phyloP scores from a whole-genome alignment of 2,888 invertebrate species.

The Polydesmus complanatus region DNA sequence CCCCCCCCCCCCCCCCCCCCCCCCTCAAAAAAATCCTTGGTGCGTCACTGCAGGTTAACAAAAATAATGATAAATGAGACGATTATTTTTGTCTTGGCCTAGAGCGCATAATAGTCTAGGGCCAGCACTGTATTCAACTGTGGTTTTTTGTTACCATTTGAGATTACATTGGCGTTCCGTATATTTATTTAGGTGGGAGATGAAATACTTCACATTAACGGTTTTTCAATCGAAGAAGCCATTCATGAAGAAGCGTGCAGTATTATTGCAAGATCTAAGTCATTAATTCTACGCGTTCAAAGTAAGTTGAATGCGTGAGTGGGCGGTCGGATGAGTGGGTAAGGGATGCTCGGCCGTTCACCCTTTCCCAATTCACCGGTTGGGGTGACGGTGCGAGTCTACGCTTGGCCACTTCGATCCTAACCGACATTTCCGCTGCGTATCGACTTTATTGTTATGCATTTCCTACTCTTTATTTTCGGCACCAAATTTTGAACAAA shows the following conservation, averaged over 20 bases:
- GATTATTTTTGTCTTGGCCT: too few relatives aligned
- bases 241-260: conserved; percentile 81
- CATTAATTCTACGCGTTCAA: conserved; percentile 75
- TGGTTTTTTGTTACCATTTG: too few relatives aligned
- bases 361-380: conserved; percentile 3
- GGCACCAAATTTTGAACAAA: neutral
- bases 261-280: conserved; percentile 59
- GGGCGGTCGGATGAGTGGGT: neutral
- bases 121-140: too few relatives aligned
- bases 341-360: neutral
- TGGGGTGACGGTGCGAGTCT: neutral
- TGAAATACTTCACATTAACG: conserved; percentile 80
- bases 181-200: conserved; percentile 91
- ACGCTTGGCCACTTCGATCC: neutral
- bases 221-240: conserved; percentile 78
- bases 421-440: conserved; percentile 1
- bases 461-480: neutral
- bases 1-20: too few relatives aligned
- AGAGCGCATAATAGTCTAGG: too few relatives aligned
- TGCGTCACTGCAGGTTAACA: too few relatives aligned
- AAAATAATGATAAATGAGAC: too few relatives aligned
- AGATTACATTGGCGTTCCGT: too few relatives aligned
- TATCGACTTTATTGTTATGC: neutral
- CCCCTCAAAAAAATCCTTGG: too few relatives aligned
- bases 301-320: too few relatives aligned